Percentiles rank a stretch among this genome's conserved stretches.
phyloP scores from a whole-genome alignment of 2,113 vertebrate genomes.

The Galeopterus variegatus region DNA sequence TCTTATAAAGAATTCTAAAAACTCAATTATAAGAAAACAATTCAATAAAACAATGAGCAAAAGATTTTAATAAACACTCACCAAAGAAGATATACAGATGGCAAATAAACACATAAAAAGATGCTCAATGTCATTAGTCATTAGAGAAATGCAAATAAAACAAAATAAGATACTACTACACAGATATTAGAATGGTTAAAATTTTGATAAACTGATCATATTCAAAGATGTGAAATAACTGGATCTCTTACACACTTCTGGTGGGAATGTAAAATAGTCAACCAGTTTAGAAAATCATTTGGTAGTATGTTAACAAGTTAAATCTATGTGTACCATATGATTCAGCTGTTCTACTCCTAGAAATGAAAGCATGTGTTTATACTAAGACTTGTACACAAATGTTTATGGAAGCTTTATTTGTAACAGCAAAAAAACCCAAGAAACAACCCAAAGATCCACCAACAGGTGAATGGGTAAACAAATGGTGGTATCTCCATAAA shows the following conservation, averaged over 20 bases:
- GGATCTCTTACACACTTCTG: too few species aligned
- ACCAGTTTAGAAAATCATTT: too few species aligned
- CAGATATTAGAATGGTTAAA: not conserved
- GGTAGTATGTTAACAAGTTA: too few species aligned
- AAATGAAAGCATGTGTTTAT: too few species aligned
- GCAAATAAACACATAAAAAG: not conserved
- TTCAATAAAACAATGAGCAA: not conserved
- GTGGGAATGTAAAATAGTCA: too few species aligned
- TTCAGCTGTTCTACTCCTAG: too few species aligned
- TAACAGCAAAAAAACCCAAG: not conserved
- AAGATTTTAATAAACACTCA: not conserved
- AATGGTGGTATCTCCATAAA: not conserved
- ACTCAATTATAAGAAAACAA: not conserved
- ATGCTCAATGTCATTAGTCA: not conserved
- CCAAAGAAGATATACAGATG: not conserved
- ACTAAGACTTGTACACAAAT: not conserved
- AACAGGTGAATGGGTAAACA: not conserved
- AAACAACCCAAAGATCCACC: not conserved
- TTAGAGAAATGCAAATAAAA: not conserved
- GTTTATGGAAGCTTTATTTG: not conserved
- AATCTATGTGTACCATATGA: not conserved
- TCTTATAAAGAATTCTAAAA: not conserved
- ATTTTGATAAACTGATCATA: not conserved
- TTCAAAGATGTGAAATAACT: not conserved
- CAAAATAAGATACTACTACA: not conserved